Percentiles rank a stretch among this genome's conserved stretches.
Conservation (phyloP, 1,140 invertebrate genomes). For the Drosophila seguyi region DNA sequence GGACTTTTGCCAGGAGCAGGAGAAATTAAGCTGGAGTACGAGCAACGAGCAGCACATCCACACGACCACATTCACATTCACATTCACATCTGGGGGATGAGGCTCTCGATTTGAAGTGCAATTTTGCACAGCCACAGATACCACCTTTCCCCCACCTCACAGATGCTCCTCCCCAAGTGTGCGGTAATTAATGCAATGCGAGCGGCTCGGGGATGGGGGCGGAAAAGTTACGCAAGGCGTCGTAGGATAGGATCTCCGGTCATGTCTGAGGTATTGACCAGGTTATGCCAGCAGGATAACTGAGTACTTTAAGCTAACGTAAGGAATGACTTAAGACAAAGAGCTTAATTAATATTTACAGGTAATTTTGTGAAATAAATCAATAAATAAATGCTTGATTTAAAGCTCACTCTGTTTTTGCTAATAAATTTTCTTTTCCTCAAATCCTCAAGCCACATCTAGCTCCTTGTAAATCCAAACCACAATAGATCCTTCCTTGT, state of each 20-base stretch:
- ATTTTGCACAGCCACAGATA: constrained; percentile 78
- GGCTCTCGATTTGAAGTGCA: constrained; percentile 74
- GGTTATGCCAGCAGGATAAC: constrained; percentile 6
- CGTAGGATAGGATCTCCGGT: constrained; percentile 1
- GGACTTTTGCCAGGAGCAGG: constrained; percentile 22
- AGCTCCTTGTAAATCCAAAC: neutral
- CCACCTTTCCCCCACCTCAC: constrained; percentile 19
- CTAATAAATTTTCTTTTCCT: neutral
- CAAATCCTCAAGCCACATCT: neutral
- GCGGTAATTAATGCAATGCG: constrained; percentile 78
- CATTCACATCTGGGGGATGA: constrained; percentile 2
- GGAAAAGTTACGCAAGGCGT: constrained; percentile 29
- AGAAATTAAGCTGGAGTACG: constrained; percentile 16
- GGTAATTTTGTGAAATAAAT: neutral
- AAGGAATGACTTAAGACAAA: neutral
- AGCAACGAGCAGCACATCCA: constrained; percentile 16
- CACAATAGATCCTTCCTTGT: neutral
- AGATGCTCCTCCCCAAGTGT: constrained; percentile 61
- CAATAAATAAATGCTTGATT: neutral
- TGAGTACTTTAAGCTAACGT: constrained; percentile 8
- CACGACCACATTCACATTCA: constrained; percentile 4
- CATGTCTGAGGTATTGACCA: constrained; percentile 38
- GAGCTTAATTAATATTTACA: neutral
- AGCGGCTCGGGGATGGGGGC: constrained; percentile 8
- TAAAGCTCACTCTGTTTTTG: neutral